Percentiles rank a stretch among this genome's conserved stretches.
Evolutionary conservation across 2,797 vertebrate species (phyloP).

Genomic region (Hemitrygon akajei): DNA sequence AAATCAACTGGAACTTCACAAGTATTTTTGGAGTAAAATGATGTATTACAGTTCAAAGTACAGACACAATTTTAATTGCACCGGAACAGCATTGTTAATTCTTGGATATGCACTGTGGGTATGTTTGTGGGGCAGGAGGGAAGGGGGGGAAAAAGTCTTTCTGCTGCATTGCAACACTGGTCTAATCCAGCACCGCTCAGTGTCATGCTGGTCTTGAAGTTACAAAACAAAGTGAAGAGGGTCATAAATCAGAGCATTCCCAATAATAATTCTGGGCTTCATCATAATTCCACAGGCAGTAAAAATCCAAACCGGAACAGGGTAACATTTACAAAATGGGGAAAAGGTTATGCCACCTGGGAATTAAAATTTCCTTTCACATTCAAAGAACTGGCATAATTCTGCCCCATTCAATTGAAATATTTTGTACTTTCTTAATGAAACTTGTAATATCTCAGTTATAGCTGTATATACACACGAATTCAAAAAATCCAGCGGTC

Average conservation of each 20-base stretch:
- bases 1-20: slow-evolving; percentile 9
- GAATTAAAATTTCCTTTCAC: slow-evolving; percentile 1
- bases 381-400: not conserved
- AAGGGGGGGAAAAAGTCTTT: slow-evolving; percentile 11
- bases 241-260: not conserved
- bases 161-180: slow-evolving; percentile 22
- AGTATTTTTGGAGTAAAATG: not conserved
- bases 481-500: slow-evolving; percentile 24
- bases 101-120: slow-evolving; percentile 1
- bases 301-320: slow-evolving; percentile 5
- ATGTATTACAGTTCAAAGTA: slow-evolving; percentile 15
- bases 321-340: slow-evolving; percentile 12
- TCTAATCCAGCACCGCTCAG: not conserved
- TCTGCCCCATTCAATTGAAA: slow-evolving; percentile 1
- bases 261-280: not conserved
- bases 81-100: not conserved
- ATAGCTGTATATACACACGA: not conserved
- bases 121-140: slow-evolving; percentile 16
- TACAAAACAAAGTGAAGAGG: not conserved
- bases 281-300: not conserved
- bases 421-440: slow-evolving; percentile 21
- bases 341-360: not conserved
- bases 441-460: slow-evolving; percentile 16
- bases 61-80: not conserved
- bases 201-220: not conserved